phyloP scores from a whole-genome alignment of 64 coral and sea anemone genomes.

The Montipora foliosa region DNA sequence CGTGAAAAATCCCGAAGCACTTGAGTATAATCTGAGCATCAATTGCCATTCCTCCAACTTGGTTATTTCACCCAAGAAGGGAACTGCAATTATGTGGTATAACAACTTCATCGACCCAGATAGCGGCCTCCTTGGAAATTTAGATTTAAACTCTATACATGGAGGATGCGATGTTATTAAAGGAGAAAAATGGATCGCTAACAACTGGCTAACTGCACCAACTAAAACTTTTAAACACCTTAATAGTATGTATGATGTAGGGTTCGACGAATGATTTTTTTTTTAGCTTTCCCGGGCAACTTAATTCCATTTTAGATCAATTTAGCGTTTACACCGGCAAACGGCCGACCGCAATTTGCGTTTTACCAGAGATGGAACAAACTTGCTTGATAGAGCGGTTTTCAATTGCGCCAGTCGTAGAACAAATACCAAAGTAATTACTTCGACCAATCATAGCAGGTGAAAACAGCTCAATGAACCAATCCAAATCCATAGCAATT shows the following conservation, averaged over 20 bases:
- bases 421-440: too few relatives aligned
- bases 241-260: slow-evolving; percentile 72
- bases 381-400: too few relatives aligned
- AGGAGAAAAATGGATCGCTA: slow-evolving; percentile 89
- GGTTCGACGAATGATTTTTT: not conserved
- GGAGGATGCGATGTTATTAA: slow-evolving; percentile 68
- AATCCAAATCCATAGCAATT: too few relatives aligned
- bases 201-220: slow-evolving; percentile 76
- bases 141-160: slow-evolving; percentile 71
- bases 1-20: slow-evolving; percentile 15
- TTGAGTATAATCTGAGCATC: slow-evolving; percentile 68
- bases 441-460: too few relatives aligned
- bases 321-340: too few relatives aligned
- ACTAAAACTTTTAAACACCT: slow-evolving; percentile 54
- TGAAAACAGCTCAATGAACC: too few relatives aligned
- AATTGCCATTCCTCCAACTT: slow-evolving; percentile 74
- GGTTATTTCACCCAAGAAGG: slow-evolving; percentile 68
- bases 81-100: slow-evolving; percentile 86
- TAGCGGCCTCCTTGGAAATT: slow-evolving; percentile 63
- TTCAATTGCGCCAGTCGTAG: too few relatives aligned
- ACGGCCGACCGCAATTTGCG: too few relatives aligned
- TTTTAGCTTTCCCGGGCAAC: not conserved
- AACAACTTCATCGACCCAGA: slow-evolving; percentile 68
- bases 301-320: too few relatives aligned
- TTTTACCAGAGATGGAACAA: too few relatives aligned